Percentiles rank a stretch among this genome's conserved stretches.
Evolutionary conservation across 92 coral and sea anemone genomes (phyloP).

Genomic region (Epizoanthus rinbou): DNA sequence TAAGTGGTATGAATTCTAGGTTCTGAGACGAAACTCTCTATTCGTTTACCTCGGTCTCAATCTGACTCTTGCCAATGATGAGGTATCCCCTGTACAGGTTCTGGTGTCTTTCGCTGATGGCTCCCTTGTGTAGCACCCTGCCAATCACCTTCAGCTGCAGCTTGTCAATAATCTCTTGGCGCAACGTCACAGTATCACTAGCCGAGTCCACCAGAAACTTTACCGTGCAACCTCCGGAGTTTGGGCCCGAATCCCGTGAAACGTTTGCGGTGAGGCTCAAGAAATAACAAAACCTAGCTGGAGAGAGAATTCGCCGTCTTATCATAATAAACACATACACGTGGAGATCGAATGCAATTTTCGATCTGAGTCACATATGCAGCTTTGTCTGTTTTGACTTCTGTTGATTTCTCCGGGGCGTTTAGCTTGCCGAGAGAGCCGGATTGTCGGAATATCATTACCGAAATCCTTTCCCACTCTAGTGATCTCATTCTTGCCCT

Average conservation of each 20-base stretch:
- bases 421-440: too few relatives aligned
- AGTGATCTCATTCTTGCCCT: too few relatives aligned
- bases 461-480: too few relatives aligned
- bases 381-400: too few relatives aligned
- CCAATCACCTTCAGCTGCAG: slow-evolving; percentile 28
- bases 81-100: slow-evolving; percentile 33
- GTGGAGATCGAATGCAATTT: too few relatives aligned
- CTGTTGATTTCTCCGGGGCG: too few relatives aligned
- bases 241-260: slow-evolving; percentile 2
- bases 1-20: neutral
- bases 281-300: slow-evolving; percentile 40
- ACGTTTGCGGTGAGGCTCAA: slow-evolving; percentile 17
- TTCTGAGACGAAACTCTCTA: too few relatives aligned
- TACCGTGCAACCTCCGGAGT: slow-evolving; percentile 5
- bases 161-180: slow-evolving; percentile 19
- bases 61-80: slow-evolving; percentile 11
- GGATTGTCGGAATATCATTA: too few relatives aligned
- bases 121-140: slow-evolving; percentile 37
- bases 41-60: slow-evolving; percentile 23
- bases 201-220: slow-evolving; percentile 39
- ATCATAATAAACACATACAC: neutral
- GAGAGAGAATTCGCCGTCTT: neutral
- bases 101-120: slow-evolving; percentile 18
- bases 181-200: slow-evolving; percentile 27
- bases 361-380: too few relatives aligned